Conservation (phyloP, 2,113 vertebrate genomes). For the Cyprinodon variegatus region DNA sequence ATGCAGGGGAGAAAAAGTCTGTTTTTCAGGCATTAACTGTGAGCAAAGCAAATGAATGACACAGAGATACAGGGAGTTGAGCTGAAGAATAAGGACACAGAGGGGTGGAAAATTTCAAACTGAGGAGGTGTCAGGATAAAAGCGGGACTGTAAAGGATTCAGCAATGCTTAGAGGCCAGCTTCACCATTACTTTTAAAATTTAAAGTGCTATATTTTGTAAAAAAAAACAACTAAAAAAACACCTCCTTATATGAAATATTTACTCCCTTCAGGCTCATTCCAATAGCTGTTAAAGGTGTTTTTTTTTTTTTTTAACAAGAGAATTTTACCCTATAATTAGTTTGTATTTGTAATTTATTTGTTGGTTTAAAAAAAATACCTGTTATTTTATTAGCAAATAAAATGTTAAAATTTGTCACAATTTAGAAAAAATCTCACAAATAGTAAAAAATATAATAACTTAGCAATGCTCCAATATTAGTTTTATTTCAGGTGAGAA, state of each 20-base stretch:
- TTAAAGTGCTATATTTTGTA: conserved; percentile 23
- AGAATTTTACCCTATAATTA: too few species aligned
- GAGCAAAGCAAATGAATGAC: conserved; percentile 64
- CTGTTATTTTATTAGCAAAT: neutral
- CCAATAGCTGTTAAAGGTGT: too few species aligned
- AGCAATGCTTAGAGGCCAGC: conserved; percentile 24
- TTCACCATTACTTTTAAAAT: conserved; percentile 43
- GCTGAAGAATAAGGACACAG: conserved; percentile 47
- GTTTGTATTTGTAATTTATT: neutral
- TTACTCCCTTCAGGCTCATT: neutral
- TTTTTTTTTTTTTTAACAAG: too few species aligned
- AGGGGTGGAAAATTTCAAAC: conserved; percentile 46
- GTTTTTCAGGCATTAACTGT: conserved; percentile 48
- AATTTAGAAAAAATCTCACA: neutral
- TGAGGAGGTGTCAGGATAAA: conserved; percentile 56
- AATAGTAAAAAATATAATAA: too few species aligned
- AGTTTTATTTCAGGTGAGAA: neutral
- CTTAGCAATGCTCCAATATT: too few species aligned
- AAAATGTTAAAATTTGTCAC: neutral
- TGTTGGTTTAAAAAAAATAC: neutral
- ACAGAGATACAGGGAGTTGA: conserved; percentile 52
- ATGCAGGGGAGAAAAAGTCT: conserved; percentile 18
- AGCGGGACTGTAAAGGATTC: conserved; percentile 23
- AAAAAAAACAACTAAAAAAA: neutral
- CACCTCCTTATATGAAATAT: neutral